These are phyloP conservation scores for Biston betularia DNA, from an alignment of 2,888 invertebrate genomes.

Conservation along the genomic window DNA sequence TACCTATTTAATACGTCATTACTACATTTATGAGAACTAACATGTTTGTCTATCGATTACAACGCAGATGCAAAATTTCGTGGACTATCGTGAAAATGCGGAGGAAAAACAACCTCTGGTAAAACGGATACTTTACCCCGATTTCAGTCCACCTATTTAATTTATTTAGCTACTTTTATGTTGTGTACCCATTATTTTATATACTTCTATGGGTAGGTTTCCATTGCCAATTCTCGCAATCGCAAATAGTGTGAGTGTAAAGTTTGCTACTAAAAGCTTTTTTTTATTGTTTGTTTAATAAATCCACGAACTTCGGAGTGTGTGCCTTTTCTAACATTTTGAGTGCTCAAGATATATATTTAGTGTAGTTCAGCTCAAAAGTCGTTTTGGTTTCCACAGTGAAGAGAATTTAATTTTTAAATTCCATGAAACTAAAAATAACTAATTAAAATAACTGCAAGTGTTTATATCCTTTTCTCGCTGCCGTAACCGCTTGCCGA, in stretches of 20 bases:
- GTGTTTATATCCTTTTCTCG: too few relatives aligned
- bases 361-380: too few relatives aligned
- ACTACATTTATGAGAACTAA: conserved; percentile 63
- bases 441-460: too few relatives aligned
- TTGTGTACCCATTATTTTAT: conserved; percentile 48
- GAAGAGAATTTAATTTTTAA: too few relatives aligned
- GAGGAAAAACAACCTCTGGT: conserved; percentile 97
- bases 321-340: too few relatives aligned
- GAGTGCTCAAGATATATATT: too few relatives aligned
- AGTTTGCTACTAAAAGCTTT: neutral
- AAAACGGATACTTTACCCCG: conserved; percentile 84
- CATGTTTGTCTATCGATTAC: conserved; percentile 81
- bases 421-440: too few relatives aligned
- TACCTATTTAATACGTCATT: conserved; percentile 16
- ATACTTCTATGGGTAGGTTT: conserved; percentile 49
- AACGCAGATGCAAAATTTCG: conserved; percentile 92
- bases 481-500: too few relatives aligned
- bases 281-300: too few relatives aligned
- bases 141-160: conserved; percentile 76
- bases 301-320: too few relatives aligned
- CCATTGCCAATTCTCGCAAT: conserved; percentile 12
- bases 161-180: conserved; percentile 65
- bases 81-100: conserved; percentile 95
- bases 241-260: too few relatives aligned
- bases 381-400: too few relatives aligned